Percentiles rank a stretch among this genome's conserved stretches.
These are phyloP conservation scores for Gryon sp. DNA, from an alignment of 1,140 invertebrate genomes.

Conservation along the genomic window DNA sequence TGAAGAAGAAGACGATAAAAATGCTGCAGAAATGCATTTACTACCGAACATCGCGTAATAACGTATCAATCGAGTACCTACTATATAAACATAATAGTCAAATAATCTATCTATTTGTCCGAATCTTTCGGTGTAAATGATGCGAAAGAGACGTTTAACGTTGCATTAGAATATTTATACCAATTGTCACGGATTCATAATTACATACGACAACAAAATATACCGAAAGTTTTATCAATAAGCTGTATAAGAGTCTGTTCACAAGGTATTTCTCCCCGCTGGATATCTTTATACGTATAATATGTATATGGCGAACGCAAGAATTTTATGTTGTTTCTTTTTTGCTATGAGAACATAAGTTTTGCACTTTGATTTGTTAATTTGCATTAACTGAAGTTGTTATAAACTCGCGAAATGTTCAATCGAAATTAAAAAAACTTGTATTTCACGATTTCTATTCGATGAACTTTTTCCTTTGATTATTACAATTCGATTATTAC, in stretches of 20 bases:
- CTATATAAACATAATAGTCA: conserved; percentile 72
- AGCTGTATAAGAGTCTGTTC: conserved; percentile 5
- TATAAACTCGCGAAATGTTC: too few relatives aligned
- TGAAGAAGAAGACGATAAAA: conserved; percentile 73
- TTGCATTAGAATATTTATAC: conserved; percentile 60
- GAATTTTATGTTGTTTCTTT: too few relatives aligned
- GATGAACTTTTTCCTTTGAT: too few relatives aligned
- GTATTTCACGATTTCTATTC: too few relatives aligned
- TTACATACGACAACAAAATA: conserved; percentile 1
- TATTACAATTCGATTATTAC: too few relatives aligned
- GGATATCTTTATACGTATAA: neutral
- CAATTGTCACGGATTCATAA: conserved; percentile 3
- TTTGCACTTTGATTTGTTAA: too few relatives aligned
- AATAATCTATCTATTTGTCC: conserved; percentile 67
- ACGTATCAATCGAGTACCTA: conserved; percentile 62
- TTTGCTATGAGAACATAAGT: too few relatives aligned
- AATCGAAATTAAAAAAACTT: too few relatives aligned
- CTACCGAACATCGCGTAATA: conserved; percentile 76
- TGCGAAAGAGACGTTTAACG: neutral
- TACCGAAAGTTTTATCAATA: conserved; percentile 3
- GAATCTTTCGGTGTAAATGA: conserved; percentile 62
- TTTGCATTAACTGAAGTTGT: too few relatives aligned
- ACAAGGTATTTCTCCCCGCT: too few relatives aligned
- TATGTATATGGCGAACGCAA: too few relatives aligned
- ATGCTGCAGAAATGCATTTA: conserved; percentile 70